Evolutionary conservation across 2,888 invertebrate species (phyloP).

Genomic region (Phrixothrix hirtus): DNA sequence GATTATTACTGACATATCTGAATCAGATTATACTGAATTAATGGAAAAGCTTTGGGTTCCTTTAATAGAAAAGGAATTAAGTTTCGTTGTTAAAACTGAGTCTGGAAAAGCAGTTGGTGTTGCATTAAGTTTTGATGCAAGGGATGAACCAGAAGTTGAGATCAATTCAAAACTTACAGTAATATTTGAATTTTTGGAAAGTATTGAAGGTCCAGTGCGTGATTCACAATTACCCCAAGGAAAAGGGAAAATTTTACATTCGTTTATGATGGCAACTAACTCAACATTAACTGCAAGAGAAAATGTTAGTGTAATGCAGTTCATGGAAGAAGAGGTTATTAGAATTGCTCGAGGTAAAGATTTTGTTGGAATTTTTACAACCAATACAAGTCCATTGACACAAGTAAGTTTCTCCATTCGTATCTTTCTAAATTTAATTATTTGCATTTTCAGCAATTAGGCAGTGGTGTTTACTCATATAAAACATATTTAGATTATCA

Average conservation of each 20-base stretch:
- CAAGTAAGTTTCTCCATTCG: slow-evolving; percentile 61
- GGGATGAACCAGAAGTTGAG: slow-evolving; percentile 76
- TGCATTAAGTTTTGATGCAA: slow-evolving; percentile 79
- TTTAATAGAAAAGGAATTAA: slow-evolving; percentile 70
- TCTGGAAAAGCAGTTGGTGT: slow-evolving; percentile 68
- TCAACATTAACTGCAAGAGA: slow-evolving; percentile 68
- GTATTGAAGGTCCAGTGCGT: slow-evolving; percentile 73
- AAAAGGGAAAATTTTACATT: slow-evolving; percentile 73
- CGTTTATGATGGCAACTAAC: slow-evolving; percentile 87
- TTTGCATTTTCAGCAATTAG: slow-evolving; percentile 71
- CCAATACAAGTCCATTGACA: slow-evolving; percentile 86
- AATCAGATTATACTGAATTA: slow-evolving; percentile 70
- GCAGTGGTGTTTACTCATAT: slow-evolving; percentile 76
- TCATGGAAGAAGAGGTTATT: slow-evolving; percentile 76
- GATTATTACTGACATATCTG: slow-evolving; percentile 69
- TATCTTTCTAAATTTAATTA: background rate
- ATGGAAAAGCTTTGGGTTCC: slow-evolving; percentile 72
- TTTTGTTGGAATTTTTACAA: slow-evolving; percentile 80
- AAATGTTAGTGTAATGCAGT: slow-evolving; percentile 77
- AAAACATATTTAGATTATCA: slow-evolving; percentile 77
- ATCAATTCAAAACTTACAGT: slow-evolving; percentile 70
- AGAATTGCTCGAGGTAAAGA: slow-evolving; percentile 65
- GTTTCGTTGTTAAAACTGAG: slow-evolving; percentile 66
- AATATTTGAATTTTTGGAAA: slow-evolving; percentile 79
- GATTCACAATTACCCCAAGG: slow-evolving; percentile 66